Percentiles rank a stretch among this genome's conserved stretches.
Evolutionary conservation across 2,113 vertebrate genomes (phyloP).

Genomic region (Echinops telfairi): DNA sequence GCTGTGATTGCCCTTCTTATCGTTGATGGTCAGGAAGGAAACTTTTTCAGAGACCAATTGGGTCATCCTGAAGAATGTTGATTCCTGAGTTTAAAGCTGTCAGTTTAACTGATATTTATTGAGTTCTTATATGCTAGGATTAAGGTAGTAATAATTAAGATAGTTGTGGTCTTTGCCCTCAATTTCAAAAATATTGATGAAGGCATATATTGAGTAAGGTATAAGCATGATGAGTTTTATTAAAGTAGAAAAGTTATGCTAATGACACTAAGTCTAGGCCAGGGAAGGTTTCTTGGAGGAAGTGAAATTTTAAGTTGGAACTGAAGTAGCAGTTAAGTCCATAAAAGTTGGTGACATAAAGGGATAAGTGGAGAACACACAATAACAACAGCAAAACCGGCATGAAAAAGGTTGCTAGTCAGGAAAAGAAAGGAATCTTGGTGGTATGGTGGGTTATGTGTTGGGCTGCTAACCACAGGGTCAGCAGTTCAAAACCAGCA

Average conservation of each 20-base stretch:
- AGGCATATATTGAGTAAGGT: background rate
- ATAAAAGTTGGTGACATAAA: background rate
- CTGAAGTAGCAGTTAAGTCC: conserved; percentile 55
- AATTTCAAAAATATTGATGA: conserved; percentile 53
- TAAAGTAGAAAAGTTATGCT: conserved; percentile 56
- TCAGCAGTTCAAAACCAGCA: too few relatives aligned
- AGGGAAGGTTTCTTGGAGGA: conserved; percentile 5
- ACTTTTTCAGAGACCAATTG: conserved; percentile 30
- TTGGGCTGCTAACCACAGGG: too few relatives aligned
- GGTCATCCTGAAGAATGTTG: conserved; percentile 36
- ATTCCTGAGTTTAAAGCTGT: conserved; percentile 18
- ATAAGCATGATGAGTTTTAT: conserved; percentile 10
- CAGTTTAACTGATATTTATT: background rate
- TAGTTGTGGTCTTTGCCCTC: background rate
- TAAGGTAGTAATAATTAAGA: conserved; percentile 20
- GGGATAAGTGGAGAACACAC: conserved; percentile 9
- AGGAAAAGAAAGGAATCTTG: too few relatives aligned
- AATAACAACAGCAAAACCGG: background rate
- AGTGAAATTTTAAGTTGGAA: conserved; percentile 61
- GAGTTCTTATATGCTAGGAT: conserved; percentile 19
- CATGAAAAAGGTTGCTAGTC: background rate
- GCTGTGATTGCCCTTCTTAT: conserved; percentile 32
- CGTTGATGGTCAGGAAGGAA: conserved; percentile 12
- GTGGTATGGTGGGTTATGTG: too few relatives aligned
- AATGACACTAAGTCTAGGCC: background rate